Evolutionary conservation across 1,140 invertebrate species (phyloP).

Genomic region (Lepidurus apus): DNA sequence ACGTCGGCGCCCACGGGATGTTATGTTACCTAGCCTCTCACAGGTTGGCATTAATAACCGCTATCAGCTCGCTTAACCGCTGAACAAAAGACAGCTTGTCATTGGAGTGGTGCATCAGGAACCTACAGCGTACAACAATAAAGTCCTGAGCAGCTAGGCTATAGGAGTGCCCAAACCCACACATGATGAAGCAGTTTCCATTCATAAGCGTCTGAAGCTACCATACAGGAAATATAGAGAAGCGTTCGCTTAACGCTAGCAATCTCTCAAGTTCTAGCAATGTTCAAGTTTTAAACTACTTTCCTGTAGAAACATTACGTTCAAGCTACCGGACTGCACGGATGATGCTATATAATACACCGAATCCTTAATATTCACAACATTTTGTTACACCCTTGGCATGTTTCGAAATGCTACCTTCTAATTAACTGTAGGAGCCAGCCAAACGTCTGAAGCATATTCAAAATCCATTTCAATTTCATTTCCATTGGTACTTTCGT

Average conservation of each 20-base stretch:
- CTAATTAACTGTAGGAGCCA: no score
- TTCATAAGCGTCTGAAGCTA: neutral
- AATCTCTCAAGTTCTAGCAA: neutral
- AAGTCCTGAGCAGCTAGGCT: neutral
- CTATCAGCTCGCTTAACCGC: slow-evolving; percentile 13
- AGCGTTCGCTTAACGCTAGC: neutral
- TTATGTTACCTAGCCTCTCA: neutral
- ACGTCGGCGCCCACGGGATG: slow-evolving; percentile 4
- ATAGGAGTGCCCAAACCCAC: slow-evolving; percentile 7
- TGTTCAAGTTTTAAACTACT: no score
- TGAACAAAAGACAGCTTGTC: slow-evolving; percentile 21
- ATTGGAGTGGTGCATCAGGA: slow-evolving; percentile 14
- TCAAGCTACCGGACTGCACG: no score
- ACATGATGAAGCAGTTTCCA: slow-evolving; percentile 19
- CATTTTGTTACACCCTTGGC: no score
- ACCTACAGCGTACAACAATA: slow-evolving; percentile 11
- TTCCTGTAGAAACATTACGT: no score
- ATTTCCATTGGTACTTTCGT: no score
- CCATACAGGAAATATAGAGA: neutral
- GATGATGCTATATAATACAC: no score
- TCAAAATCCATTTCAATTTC: no score
- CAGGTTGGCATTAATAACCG: slow-evolving; percentile 16
- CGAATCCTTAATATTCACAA: no score
- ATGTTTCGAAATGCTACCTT: no score
- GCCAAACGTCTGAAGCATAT: no score